These are phyloP conservation scores for Scaptomyza polygonia DNA, from an alignment of 2,888 invertebrate species.

Conservation along the genomic window DNA sequence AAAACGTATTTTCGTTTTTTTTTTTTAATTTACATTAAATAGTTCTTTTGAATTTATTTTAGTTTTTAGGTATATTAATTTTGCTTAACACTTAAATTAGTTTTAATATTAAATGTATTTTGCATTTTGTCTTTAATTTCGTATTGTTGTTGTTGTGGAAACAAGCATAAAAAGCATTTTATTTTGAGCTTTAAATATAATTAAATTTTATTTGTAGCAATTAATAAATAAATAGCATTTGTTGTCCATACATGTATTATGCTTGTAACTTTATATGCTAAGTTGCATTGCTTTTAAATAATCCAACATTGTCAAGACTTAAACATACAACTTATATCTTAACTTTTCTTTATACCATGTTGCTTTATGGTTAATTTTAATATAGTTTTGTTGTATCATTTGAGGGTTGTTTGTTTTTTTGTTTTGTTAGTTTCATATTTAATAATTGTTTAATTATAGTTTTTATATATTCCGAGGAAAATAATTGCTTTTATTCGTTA, in stretches of 20 bases:
- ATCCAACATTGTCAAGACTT: conserved; percentile 58
- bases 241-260: conserved; percentile 23
- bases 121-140: conserved; percentile 48
- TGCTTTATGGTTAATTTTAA: conserved; percentile 32
- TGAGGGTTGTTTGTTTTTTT: no score
- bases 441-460: conserved; percentile 33
- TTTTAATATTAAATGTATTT: conserved; percentile 35
- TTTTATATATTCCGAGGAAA: conserved; percentile 72
- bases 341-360: conserved; percentile 30
- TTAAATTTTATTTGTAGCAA: conserved; percentile 50
- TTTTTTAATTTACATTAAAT: conserved; percentile 39
- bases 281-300: conserved; percentile 60
- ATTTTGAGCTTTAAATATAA: conserved; percentile 32
- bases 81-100: conserved; percentile 67
- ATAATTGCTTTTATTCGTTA: conserved; percentile 78
- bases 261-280: conserved; percentile 20
- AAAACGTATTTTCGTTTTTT: conserved; percentile 43
- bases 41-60: conserved; percentile 25
- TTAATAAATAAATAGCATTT: conserved; percentile 62
- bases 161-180: conserved; percentile 64
- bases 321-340: conserved; percentile 50
- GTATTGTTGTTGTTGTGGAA: conserved; percentile 51
- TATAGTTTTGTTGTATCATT: conserved; percentile 26
- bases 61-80: conserved; percentile 21
- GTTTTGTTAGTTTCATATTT: conserved; percentile 28